These are phyloP conservation scores for Oxyruncus cristatus DNA, from an alignment of 2,113 vertebrate species.

Conservation along the genomic window DNA sequence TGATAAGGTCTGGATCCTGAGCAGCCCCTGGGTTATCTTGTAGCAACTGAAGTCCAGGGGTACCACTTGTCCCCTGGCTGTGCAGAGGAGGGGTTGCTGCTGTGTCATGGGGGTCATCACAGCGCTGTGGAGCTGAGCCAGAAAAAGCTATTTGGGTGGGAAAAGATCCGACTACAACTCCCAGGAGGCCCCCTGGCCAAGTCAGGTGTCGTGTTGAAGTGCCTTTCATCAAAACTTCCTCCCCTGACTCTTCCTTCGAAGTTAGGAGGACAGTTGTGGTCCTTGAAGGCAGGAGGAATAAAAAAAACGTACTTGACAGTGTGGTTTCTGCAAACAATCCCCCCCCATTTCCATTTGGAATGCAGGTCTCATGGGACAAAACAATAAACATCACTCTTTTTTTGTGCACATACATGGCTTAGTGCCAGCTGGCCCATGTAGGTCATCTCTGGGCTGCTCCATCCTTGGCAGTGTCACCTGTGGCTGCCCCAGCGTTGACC, in stretches of 20 bases:
- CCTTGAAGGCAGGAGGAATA: not conserved
- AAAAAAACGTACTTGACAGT: not conserved
- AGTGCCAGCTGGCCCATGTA: not conserved
- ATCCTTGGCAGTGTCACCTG: not conserved
- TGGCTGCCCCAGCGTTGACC: not conserved
- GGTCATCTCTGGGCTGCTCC: not conserved
- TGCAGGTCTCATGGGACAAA: not conserved
- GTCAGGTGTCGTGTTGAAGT: not conserved
- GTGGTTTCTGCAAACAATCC: not conserved
- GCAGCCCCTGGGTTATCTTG: not conserved
- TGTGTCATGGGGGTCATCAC: not conserved
- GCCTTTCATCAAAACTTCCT: not conserved
- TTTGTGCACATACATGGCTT: not conserved
- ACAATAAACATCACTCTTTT: not conserved
- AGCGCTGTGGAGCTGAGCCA: not conserved
- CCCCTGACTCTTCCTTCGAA: not conserved
- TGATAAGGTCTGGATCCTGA: not conserved
- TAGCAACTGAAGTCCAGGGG: not conserved
- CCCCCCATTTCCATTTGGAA: not conserved
- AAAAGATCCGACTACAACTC: not conserved
- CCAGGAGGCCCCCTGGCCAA: not conserved
- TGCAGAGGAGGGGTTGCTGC: not conserved
- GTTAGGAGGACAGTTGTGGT: not conserved
- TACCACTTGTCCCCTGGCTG: accelerated
- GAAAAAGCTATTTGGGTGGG: not conserved